Evolutionary conservation across 2,888 invertebrate species (phyloP), one percentile per base, ranked within the genome.

Genomic region (Pheosia tremula): DNA sequence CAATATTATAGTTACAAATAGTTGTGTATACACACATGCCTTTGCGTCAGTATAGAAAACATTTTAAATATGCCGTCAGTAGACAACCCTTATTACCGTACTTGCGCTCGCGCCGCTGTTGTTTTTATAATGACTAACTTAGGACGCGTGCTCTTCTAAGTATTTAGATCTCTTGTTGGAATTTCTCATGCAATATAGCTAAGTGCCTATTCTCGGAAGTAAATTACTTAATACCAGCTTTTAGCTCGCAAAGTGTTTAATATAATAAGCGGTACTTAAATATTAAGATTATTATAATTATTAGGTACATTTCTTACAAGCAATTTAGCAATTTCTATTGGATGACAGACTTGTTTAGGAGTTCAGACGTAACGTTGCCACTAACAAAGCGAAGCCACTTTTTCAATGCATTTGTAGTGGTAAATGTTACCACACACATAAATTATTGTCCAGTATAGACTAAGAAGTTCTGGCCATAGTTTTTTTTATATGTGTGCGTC

Each of bases 81-180:
- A 54, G 63, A 2, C 50, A 68, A 10, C 74, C 71, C 67, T 74
- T 50, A 47, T 58, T 68, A 74, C 69, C 71, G 71, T 70, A 62
- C 50, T 58, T 56, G 64, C 59, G 63, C 67, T 64, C 59, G 64
- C 66, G 74, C 74, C 69, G 62, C 49, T 55, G 36, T 60, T 61
- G 66, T 77, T 75, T 75, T 74, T 76, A 61, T 71, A 70, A 68
- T 67, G 66, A 50, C 60, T 60, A 24, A 62, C 72, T 66, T 68
- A 61, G 67, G 68, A 69, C 65, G 75, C 65, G 69, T 71, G 71
- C 67, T 59, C 68, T 38, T 50, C 66, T 55, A 7, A 47, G 72
- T 68, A 74, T 75, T 66, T 68, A 65, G 64, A 63, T 52, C 56
- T 65, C 59, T 65, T 68, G 63, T 68, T 69, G 60, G 71, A 66